Evolutionary conservation across 2,113 vertebrate species (phyloP).

Genomic region (Hippocampus barbouri): DNA sequence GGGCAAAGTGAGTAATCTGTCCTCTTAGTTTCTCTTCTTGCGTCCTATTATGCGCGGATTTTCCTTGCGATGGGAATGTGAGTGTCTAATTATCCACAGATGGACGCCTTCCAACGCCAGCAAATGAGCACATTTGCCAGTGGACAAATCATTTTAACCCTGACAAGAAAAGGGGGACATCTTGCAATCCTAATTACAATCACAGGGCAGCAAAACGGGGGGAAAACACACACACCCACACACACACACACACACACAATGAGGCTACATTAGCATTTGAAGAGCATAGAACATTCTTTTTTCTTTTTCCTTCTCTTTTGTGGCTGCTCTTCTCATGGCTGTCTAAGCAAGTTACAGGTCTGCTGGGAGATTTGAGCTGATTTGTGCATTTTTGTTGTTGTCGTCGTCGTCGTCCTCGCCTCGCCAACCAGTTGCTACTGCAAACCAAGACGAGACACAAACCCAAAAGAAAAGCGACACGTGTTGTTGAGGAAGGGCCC

Average conservation of each 20-base stretch:
- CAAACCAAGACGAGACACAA: not conserved
- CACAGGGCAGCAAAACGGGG: slow-evolving; percentile 7
- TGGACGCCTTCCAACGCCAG: slow-evolving; percentile 52
- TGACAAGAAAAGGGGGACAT: slow-evolving; percentile 34
- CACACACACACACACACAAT: no score
- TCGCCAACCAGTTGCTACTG: not conserved
- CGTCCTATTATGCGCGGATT: slow-evolving; percentile 56
- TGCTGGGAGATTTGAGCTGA: not conserved
- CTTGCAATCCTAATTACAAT: slow-evolving; percentile 24
- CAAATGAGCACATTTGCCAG: slow-evolving; percentile 44
- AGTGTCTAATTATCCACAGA: slow-evolving; percentile 56
- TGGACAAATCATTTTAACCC: slow-evolving; percentile 55
- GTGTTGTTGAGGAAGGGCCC: not conserved
- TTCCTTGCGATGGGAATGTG: slow-evolving; percentile 54
- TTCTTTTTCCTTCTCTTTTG: slow-evolving; percentile 1
- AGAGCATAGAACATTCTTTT: slow-evolving; percentile 1
- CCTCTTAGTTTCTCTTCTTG: slow-evolving; percentile 36
- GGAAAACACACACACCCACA: not conserved
- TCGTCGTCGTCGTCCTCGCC: not conserved
- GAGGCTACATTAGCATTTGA: slow-evolving; percentile 25
- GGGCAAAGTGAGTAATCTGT: slow-evolving; percentile 36
- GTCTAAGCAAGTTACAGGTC: slow-evolving; percentile 23
- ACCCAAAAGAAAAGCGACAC: not conserved
- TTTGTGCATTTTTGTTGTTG: not conserved
- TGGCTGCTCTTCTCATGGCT: slow-evolving; percentile 35